Evolutionary conservation across 1,140 invertebrate species (phyloP), one percentile per base, ranked within the genome.

Genomic region (Drosophila hydei): DNA sequence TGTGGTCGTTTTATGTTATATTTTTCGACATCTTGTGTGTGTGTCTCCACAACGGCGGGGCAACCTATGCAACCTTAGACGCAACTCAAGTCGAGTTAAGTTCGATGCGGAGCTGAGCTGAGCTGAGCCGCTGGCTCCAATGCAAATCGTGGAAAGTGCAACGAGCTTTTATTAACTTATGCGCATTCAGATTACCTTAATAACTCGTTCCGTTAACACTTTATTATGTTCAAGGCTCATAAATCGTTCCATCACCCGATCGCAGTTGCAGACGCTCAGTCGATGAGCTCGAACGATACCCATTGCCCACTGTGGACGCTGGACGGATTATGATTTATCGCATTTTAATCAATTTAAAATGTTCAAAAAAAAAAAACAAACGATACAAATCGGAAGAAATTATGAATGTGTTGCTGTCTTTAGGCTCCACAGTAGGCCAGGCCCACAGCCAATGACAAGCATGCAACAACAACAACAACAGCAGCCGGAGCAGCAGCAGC

Each of bases 131-230:
- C 19, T 27, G 30, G 50, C 56, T 74, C 58, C 58, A 64, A 83
- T 78, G 79, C 72, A 84, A 84, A 84, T 79, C 68, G 73, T 60
- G 47, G 64, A 56, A 61, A 72, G 71, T 68, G 64, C 71, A 69
- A 61, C 71, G 50, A 76, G 81, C 71, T 85, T 88, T 88, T 88
- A 88, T 88, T 88, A 88, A 88, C 83, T 88, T 88, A 88, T 79
- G 83, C 83, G 75, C 78, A 88, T 89, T 88, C 75, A 88, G 72
- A 89, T 81, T 88, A 88, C 85, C 87, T 91, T 88, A 90, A 91
- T 89, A 89, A 89, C 89, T 87, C 89, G 89, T 90, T 91, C 85
- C 85, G 89, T 91, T 91, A 91, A 91, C 89, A 91, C 89, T 91
- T 91, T 90, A 91, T 91, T 89, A 90, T 87, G 80, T 76, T 84